Conservation (phyloP, 2,797 vertebrate species). For the Anguilla pacifica region DNA sequence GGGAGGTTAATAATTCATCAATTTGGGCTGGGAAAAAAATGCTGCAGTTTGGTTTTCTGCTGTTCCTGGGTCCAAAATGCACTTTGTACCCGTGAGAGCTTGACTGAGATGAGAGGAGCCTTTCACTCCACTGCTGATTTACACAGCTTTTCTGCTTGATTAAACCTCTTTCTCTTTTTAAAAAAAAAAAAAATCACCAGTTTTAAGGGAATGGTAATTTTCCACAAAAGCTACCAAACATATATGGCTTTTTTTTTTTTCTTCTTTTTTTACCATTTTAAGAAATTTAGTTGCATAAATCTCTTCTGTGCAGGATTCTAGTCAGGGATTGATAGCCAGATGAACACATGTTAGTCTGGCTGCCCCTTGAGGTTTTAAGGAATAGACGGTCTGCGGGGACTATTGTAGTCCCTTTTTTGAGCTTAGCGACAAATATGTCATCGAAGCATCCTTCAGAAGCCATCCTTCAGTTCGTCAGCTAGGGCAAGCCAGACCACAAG, state of each 20-base stretch:
- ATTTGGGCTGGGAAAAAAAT: slow-evolving; percentile 11
- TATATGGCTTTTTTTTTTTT: not conserved
- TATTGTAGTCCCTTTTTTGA: not conserved
- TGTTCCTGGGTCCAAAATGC: not conserved
- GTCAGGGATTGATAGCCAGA: not conserved
- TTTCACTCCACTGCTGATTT: slow-evolving; percentile 31
- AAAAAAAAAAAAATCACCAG: not conserved
- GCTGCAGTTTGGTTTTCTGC: not conserved
- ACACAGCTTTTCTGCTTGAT: not conserved
- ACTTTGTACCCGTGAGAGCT: slow-evolving; percentile 15
- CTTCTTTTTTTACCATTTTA: not conserved
- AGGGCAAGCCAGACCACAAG: slow-evolving; percentile 22
- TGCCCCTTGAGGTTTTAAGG: not conserved
- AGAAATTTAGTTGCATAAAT: slow-evolving; percentile 7
- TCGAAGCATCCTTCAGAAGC: not conserved
- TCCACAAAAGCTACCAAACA: not conserved
- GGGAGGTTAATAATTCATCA: slow-evolving; percentile 20
- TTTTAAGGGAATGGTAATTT: not conserved
- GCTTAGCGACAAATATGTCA: not conserved
- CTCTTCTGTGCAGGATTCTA: not conserved
- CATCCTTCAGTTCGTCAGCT: slow-evolving; percentile 15
- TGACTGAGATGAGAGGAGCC: slow-evolving; percentile 28
- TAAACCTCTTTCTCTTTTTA: no score
- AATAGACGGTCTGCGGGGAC: not conserved
- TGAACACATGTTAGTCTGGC: not conserved